Conservation (phyloP, 2,888 invertebrate genomes). For the Troglohyphantes excavatus region DNA sequence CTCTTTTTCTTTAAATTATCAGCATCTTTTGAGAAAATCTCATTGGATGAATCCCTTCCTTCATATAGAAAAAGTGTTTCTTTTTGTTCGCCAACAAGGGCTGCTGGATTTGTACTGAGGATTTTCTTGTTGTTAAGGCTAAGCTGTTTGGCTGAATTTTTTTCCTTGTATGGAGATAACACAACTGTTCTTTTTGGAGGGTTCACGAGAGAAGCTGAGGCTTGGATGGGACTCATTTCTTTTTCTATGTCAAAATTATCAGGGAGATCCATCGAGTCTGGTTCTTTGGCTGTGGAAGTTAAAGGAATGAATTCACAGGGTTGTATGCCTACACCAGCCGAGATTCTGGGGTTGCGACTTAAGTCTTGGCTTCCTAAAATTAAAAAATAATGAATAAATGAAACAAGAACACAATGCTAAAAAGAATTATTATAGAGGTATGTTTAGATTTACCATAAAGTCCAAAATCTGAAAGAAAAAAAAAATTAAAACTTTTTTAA, state of each 20-base stretch:
- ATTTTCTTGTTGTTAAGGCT: no score
- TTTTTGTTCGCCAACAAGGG: no score
- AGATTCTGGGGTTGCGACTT: background rate
- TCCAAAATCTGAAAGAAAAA: no score
- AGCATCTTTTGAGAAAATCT: no score
- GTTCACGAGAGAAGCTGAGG: constrained; percentile 15
- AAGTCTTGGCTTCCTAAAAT: background rate
- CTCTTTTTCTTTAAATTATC: background rate
- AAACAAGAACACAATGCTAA: no score
- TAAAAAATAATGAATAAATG: no score
- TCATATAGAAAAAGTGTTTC: no score
- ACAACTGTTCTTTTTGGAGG: background rate
- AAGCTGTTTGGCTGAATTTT: background rate
- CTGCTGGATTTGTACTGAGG: no score
- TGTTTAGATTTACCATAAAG: no score
- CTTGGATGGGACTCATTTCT: constrained; percentile 14
- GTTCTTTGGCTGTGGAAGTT: constrained; percentile 42
- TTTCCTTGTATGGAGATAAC: background rate
- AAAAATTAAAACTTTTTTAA: no score
- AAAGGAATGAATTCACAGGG: constrained; percentile 3
- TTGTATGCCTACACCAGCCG: background rate
- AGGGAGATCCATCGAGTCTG: background rate
- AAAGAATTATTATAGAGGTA: no score
- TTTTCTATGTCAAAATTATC: constrained; percentile 6
- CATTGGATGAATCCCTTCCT: no score